Evolutionary conservation across 1,140 invertebrate species (phyloP).

Genomic region (Agrypnia vestita): DNA sequence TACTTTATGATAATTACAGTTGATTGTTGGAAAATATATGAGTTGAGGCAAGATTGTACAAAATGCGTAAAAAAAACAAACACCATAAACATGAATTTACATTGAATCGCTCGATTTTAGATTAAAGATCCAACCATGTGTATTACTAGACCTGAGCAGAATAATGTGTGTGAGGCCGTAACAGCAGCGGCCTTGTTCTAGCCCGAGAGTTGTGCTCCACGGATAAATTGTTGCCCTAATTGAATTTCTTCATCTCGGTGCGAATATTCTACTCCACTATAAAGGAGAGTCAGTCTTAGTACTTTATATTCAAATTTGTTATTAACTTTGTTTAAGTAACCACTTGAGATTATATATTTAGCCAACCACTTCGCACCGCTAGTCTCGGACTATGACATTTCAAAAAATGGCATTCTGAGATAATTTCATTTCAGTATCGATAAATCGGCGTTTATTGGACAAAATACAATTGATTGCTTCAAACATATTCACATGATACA

Average conservation of each 20-base stretch:
- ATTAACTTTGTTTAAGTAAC: too few species aligned
- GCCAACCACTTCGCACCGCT: too few species aligned
- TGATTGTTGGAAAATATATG: not conserved
- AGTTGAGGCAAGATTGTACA: not conserved
- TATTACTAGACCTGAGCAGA: not conserved
- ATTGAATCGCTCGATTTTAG: conserved; percentile 16
- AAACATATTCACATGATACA: too few species aligned
- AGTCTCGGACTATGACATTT: too few species aligned
- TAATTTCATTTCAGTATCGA: too few species aligned
- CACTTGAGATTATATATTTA: too few species aligned
- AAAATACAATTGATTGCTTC: too few species aligned
- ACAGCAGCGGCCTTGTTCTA: conserved; percentile 7
- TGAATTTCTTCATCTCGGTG: not conserved
- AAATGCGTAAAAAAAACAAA: not conserved
- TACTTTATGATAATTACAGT: not conserved
- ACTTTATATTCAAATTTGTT: too few species aligned
- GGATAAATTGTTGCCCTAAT: conserved; percentile 13
- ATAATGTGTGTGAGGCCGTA: not conserved
- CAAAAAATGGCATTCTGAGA: too few species aligned
- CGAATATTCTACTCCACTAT: not conserved
- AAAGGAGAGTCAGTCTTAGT: too few species aligned
- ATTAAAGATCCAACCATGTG: not conserved
- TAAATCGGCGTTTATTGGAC: too few species aligned
- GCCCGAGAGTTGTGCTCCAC: not conserved
- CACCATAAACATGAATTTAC: conserved; percentile 5